phyloP scores from a whole-genome alignment of 1,140 invertebrate species.

The Ceratosolen solmsi region DNA sequence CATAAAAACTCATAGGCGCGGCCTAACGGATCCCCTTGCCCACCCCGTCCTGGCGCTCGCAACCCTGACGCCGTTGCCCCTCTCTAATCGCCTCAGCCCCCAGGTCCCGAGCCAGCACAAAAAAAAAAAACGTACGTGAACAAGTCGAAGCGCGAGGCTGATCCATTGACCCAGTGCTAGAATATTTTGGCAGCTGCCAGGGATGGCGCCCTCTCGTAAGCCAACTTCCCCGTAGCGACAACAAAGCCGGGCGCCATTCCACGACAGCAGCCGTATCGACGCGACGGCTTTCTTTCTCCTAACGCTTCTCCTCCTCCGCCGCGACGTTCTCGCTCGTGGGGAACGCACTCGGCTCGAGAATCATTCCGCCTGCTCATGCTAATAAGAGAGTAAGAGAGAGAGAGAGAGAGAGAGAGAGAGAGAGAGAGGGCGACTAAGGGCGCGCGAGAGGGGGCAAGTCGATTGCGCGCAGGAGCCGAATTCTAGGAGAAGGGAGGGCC shows the following conservation, averaged over 20 bases:
- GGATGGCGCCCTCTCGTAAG: not conserved
- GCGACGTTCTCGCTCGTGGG: no score
- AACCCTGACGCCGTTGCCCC: no score
- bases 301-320: not conserved
- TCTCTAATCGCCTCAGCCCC: no score
- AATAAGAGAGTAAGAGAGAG: not conserved
- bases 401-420: not conserved
- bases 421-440: conserved; percentile 4
- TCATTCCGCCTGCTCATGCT: not conserved
- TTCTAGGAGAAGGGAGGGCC: not conserved
- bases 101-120: no score
- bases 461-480: conserved; percentile 22
- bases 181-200: conserved; percentile 4
- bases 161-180: conserved; percentile 8
- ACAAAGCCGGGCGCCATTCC: conserved; percentile 8
- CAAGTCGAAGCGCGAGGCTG: not conserved
- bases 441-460: not conserved
- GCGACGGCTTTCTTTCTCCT: not conserved
- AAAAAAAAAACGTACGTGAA: no score
- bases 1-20: not conserved
- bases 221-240: not conserved
- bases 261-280: not conserved
- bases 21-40: not conserved
- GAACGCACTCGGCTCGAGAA: not conserved
- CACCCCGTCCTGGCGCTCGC: no score